phyloP scores from a whole-genome alignment of 2,888 invertebrate species.

The Synergus japonicus region DNA sequence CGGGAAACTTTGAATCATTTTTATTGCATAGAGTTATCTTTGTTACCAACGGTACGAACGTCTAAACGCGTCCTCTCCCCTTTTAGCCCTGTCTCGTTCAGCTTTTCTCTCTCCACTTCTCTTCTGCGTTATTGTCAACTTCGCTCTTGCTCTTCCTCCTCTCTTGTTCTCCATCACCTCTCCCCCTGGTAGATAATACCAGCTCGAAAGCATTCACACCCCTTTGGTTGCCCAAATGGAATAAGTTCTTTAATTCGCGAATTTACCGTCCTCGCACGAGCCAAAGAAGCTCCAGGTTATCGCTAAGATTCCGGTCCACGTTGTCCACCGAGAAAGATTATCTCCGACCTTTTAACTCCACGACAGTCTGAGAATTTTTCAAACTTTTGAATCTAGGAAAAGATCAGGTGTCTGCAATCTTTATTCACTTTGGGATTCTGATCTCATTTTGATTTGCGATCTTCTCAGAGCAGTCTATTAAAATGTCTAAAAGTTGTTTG shows the following conservation, averaged over 20 bases:
- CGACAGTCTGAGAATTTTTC: not conserved
- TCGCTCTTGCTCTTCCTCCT: slow-evolving; percentile 53
- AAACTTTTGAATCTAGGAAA: not conserved
- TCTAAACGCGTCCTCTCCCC: slow-evolving; percentile 75
- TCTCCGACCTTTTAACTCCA: slow-evolving; percentile 4
- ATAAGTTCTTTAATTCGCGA: slow-evolving; percentile 77
- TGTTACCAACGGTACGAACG: slow-evolving; percentile 76
- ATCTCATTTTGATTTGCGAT: no score
- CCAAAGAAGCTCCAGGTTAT: slow-evolving; percentile 61
- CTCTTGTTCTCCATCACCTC: slow-evolving; percentile 60
- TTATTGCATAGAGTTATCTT: slow-evolving; percentile 78
- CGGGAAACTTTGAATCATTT: slow-evolving; percentile 78
- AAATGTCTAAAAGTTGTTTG: no score
- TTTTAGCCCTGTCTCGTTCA: slow-evolving; percentile 62
- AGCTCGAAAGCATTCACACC: slow-evolving; percentile 76
- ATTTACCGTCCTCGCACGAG: slow-evolving; percentile 70
- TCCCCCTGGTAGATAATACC: slow-evolving; percentile 72
- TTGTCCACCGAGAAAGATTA: slow-evolving; percentile 56
- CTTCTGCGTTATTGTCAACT: slow-evolving; percentile 60
- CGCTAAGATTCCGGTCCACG: slow-evolving; percentile 59
- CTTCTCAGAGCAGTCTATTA: no score
- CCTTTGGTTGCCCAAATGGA: slow-evolving; percentile 77
- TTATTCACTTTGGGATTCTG: not conserved
- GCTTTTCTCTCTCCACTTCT: slow-evolving; percentile 60
- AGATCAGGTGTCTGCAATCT: slow-evolving; percentile 6